Base-by-base conservation (phyloP, 2,888 invertebrate species). In the Pammene aurita region DNA sequence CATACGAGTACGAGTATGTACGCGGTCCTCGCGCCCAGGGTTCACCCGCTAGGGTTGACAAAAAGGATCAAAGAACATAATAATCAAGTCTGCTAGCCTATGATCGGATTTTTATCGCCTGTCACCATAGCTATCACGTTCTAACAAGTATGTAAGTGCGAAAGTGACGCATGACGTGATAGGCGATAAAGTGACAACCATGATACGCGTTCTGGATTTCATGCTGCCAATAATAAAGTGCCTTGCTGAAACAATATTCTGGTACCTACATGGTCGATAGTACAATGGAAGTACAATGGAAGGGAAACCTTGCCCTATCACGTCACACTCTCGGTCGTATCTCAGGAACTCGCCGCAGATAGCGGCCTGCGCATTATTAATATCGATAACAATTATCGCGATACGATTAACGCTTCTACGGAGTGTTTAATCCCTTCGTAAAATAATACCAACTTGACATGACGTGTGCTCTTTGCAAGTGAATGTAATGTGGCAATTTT, bases 331-430 rank as follows among this genome's bases (percentile, higher is more conserved):
- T 48, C 42, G 18, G 13, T n/a, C 42, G n/a, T 64, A 50, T 64
- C 63, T 52, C 63, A 52, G 68, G 63, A 68, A 68, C 62, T 63
- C 44, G 18, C 42, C 13, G 41, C 16, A 54, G 64, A 69, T 69
- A 69, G 64, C 64, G 54, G 50, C 48, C 60, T 60, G 46, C 69
- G 69, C 58, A 65, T 65, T 78, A 84, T 84, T 86, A 86, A 80
- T 84, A 79, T 74, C 80, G 89, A 89, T 89, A 88, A 87, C 84
- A 87, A 88, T 89, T 89, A 89, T 89, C 89, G 82, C 76, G 80
- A 75, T 77, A 76, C 81, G 87, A 89, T 86, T 88, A 87, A 83
- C 78, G 72, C 68, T 67, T 71, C 76, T 81, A 84, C 84, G 82
- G 77, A 75, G 76, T 76, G 75, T 77, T 77, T 76, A 78, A 78